phyloP scores from a whole-genome alignment of 1,140 invertebrate genomes.

The Drosophila santomea region DNA sequence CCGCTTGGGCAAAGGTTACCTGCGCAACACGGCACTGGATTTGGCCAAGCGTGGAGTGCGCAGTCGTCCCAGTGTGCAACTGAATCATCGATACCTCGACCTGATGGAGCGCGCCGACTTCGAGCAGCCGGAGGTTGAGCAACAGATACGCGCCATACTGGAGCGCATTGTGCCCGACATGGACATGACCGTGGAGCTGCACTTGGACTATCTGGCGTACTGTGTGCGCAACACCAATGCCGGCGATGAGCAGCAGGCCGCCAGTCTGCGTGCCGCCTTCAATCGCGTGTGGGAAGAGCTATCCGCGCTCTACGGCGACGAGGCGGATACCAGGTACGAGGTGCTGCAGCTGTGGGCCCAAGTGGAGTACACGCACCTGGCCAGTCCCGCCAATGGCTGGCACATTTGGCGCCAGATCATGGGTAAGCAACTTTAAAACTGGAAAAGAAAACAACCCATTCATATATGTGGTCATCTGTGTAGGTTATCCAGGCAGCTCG shows the following conservation, averaged over 20 bases:
- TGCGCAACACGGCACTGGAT: slow-evolving; percentile 24
- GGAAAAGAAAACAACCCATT: too few relatives aligned
- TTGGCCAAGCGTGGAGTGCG: slow-evolving; percentile 33
- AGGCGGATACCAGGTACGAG: slow-evolving; percentile 74
- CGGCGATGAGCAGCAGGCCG: slow-evolving; percentile 11
- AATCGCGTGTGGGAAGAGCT: slow-evolving; percentile 64
- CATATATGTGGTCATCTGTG: neutral
- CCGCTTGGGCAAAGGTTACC: slow-evolving; percentile 29
- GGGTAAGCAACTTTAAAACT: slow-evolving; percentile 11
- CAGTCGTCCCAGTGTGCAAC: slow-evolving; percentile 3
- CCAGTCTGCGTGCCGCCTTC: slow-evolving; percentile 61
- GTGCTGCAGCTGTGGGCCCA: slow-evolving; percentile 78
- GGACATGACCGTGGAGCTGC: slow-evolving; percentile 50
- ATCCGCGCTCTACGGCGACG: slow-evolving; percentile 63
- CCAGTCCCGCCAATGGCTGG: slow-evolving; percentile 34
- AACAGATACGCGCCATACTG: slow-evolving; percentile 11
- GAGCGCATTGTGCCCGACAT: slow-evolving; percentile 9
- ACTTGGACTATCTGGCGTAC: slow-evolving; percentile 64
- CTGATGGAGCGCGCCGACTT: slow-evolving; percentile 35
- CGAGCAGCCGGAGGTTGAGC: slow-evolving; percentile 16
- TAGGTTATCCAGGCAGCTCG: slow-evolving; percentile 60
- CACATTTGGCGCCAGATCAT: slow-evolving; percentile 74
- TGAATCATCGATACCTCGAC: slow-evolving; percentile 51
- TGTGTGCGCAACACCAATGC: slow-evolving; percentile 38
- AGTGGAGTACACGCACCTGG: slow-evolving; percentile 67